phyloP scores from a whole-genome alignment of 1,140 invertebrate species.

The Hyles vespertilio region DNA sequence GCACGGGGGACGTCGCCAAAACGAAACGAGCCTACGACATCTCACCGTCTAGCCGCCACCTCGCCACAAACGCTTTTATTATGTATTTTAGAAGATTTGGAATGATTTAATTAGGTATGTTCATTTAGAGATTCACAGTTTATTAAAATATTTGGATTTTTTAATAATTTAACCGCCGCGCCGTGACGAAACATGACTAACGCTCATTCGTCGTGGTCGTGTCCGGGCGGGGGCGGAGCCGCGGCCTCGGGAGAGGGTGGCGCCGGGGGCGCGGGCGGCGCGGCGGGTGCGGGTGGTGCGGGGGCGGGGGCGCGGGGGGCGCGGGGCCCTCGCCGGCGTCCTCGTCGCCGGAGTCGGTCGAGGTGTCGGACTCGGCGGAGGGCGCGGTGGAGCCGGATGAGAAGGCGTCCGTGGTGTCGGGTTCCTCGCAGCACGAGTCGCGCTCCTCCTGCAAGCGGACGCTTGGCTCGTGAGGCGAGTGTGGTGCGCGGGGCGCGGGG shows the following conservation, averaged over 20 bases:
- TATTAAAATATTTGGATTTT: too few species aligned
- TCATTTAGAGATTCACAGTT: too few species aligned
- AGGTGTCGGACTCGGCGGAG: neutral
- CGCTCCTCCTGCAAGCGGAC: neutral
- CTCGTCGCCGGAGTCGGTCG: constrained; percentile 2
- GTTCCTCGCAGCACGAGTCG: neutral
- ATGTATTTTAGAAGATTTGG: too few species aligned
- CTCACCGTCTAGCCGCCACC: too few species aligned
- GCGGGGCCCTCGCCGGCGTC: constrained; percentile 5
- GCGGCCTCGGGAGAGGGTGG: neutral
- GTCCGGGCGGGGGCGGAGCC: neutral
- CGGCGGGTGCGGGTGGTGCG: neutral
- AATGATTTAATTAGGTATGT: too few species aligned
- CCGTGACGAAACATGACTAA: too few species aligned
- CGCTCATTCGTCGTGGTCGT: neutral
- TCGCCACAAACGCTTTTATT: too few species aligned
- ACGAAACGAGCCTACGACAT: too few species aligned
- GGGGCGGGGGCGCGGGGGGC: neutral
- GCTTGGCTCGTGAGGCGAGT: neutral
- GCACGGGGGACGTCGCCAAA: too few species aligned
- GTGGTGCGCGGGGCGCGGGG: constrained; percentile 6
- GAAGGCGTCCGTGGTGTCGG: constrained; percentile 9
- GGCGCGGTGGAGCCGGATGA: neutral
- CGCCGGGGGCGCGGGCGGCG: neutral
- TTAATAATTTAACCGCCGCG: too few species aligned